These are phyloP conservation scores for Eidolon helvum DNA, from an alignment of 2,113 vertebrate genomes.

Conservation along the genomic window DNA sequence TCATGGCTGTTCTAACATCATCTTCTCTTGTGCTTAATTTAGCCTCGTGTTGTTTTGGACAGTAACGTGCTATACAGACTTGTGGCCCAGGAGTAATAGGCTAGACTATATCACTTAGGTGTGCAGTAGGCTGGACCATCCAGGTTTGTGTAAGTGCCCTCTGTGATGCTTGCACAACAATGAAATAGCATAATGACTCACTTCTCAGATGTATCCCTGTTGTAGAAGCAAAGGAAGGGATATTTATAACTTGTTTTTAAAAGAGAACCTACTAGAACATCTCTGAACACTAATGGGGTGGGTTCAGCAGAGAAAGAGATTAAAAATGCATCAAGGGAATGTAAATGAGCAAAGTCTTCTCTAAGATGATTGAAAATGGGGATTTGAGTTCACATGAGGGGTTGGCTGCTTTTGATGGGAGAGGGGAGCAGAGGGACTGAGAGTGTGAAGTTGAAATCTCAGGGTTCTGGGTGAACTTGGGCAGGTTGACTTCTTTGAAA, in stretches of 20 bases:
- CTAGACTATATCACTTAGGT: background rate
- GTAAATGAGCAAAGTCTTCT: background rate
- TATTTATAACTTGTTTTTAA: background rate
- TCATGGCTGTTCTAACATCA: background rate
- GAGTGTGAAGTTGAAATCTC: background rate
- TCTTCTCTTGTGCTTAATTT: background rate
- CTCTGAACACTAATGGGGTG: background rate
- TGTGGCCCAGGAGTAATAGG: background rate
- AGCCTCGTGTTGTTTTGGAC: background rate
- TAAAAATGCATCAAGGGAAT: background rate
- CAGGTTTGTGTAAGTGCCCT: background rate
- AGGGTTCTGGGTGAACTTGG: background rate
- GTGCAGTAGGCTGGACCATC: background rate
- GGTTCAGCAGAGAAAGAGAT: background rate
- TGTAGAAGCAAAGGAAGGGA: background rate
- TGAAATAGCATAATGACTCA: background rate
- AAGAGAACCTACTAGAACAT: background rate
- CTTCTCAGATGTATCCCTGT: background rate
- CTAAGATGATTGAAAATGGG: background rate
- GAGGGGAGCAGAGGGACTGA: background rate
- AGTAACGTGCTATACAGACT: background rate
- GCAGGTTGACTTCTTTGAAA: background rate
- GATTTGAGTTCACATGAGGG: background rate
- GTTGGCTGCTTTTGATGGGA: background rate
- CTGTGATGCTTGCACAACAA: background rate